Evolutionary conservation across 2,888 invertebrate species (phyloP).

Genomic region (Sarcophaga caerulescens): DNA sequence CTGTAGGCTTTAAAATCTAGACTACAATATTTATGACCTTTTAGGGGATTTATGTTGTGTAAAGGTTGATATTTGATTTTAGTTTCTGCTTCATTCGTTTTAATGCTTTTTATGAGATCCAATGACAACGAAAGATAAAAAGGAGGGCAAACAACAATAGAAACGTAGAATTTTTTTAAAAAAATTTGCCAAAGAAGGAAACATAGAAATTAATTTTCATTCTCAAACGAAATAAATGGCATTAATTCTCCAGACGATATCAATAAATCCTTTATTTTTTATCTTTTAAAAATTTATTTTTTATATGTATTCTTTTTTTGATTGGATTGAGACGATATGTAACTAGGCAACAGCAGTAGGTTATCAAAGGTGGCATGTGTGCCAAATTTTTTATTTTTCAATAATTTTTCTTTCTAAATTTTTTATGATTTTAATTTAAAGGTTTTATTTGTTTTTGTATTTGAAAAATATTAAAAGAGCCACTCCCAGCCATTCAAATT

Average conservation of each 20-base stretch:
- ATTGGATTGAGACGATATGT: neutral
- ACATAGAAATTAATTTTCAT: constrained; percentile 55
- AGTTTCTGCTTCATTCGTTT: constrained; percentile 60
- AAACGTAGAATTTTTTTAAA: neutral
- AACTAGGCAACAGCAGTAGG: neutral
- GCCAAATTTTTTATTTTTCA: too few species aligned
- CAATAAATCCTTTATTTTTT: constrained; percentile 26
- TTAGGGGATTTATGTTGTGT: constrained; percentile 60
- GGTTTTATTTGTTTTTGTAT: too few species aligned
- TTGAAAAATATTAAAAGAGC: too few species aligned
- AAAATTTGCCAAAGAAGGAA: neutral
- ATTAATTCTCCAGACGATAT: constrained; percentile 47
- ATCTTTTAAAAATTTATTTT: constrained; percentile 8
- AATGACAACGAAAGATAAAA: neutral
- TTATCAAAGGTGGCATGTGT: too few species aligned
- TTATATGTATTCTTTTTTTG: constrained; percentile 25
- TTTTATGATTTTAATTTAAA: too few species aligned
- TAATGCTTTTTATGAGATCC: constrained; percentile 24
- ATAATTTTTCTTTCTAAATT: too few species aligned
- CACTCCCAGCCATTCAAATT: too few species aligned
- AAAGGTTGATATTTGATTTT: constrained; percentile 64
- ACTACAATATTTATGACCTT: constrained; percentile 62
- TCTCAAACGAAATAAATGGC: constrained; percentile 47
- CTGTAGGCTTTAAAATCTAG: constrained; percentile 55
- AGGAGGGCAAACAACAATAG: neutral